These are phyloP conservation scores for Scotopteryx bipunctaria DNA, from an alignment of 2,888 invertebrate species.

Conservation along the genomic window DNA sequence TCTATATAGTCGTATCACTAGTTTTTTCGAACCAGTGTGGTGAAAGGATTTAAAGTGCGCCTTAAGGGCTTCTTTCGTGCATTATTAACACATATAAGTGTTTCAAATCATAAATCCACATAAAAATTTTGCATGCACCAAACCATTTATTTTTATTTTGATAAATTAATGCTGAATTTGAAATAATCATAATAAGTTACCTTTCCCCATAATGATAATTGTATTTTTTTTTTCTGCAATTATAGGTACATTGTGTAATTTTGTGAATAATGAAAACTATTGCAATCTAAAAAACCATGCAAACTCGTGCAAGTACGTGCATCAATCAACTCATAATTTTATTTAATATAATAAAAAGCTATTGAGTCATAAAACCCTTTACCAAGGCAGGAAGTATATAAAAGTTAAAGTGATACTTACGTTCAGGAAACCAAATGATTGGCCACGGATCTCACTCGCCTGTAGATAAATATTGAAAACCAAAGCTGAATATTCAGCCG, in stretches of 20 bases:
- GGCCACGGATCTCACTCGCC: slow-evolving; percentile 54
- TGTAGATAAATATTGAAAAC: slow-evolving; percentile 44
- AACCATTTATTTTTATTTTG: no score
- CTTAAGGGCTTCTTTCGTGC: no score
- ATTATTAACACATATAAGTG: no score
- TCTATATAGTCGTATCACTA: no score
- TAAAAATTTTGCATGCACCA: no score
- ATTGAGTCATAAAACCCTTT: slow-evolving; percentile 23
- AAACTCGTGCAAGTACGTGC: neutral
- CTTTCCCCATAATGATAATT: neutral
- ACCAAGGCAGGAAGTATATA: slow-evolving; percentile 40
- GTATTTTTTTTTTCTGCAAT: neutral
- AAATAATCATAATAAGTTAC: no score
- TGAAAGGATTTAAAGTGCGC: no score
- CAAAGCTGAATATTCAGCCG: slow-evolving; percentile 51
- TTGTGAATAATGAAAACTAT: no score
- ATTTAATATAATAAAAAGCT: slow-evolving; percentile 20
- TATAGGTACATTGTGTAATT: no score
- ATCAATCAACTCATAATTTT: neutral
- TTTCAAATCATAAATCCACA: no score
- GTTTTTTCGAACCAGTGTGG: no score
- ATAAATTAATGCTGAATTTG: no score
- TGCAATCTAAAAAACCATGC: neutral
- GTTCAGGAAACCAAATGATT: slow-evolving; percentile 47
- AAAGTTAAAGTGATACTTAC: slow-evolving; percentile 62